A percentile compares a stretch with the other conserved stretches of the same genome.
Evolutionary conservation across 2,113 vertebrate genomes (phyloP).

Genomic region (Microtus pennsylvanicus): DNA sequence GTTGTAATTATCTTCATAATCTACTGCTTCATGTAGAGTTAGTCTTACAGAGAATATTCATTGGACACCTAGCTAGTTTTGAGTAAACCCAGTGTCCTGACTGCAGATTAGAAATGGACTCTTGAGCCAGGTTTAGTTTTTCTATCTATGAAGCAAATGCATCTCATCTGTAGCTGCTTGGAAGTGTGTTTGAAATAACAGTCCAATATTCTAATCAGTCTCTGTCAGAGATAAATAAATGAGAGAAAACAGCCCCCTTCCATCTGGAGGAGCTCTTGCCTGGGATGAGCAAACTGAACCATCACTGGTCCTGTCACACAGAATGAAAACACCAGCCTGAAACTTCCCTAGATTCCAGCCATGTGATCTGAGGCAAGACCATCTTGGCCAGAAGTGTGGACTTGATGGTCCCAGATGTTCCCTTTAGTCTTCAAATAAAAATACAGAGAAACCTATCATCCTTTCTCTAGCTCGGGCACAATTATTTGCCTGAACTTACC

Average conservation of each 20-base stretch:
- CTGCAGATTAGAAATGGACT: not conserved
- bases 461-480: not conserved
- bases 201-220: not conserved
- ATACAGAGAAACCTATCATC: not conserved
- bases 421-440: not conserved
- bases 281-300: not conserved
- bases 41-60: not conserved
- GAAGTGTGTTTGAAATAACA: not conserved
- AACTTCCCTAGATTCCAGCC: not conserved
- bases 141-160: not conserved
- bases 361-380: not conserved
- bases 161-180: not conserved
- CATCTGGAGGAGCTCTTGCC: not conserved
- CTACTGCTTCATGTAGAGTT: not conserved
- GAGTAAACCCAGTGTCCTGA: not conserved
- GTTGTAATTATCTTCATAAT: not conserved
- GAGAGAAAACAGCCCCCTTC: not conserved
- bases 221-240: conserved; percentile 20
- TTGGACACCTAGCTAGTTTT: not conserved
- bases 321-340: not conserved
- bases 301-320: not conserved
- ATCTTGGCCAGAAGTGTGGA: not conserved
- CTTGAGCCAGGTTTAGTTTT: not conserved
- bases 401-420: not conserved
- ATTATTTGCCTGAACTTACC: not conserved